Conservation (phyloP, 2,113 vertebrate genomes). For the Ictalurus furcatus region DNA sequence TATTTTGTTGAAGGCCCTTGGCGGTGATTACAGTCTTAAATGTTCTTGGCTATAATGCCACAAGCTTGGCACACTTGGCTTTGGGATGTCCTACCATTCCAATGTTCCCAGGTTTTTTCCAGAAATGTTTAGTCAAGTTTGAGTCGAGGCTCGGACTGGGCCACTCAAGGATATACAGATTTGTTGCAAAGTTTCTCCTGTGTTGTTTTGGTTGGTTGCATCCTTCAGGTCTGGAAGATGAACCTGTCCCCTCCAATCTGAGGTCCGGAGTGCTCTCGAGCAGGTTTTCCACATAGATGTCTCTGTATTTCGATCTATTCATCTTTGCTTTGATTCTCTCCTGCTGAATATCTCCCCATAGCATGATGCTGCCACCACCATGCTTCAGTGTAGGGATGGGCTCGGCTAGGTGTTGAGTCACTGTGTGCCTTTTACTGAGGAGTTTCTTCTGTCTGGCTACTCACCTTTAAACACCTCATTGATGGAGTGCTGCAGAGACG, state of each 20-base stretch:
- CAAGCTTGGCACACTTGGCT: background rate
- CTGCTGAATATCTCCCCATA: background rate
- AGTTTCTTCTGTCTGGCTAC: background rate
- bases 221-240: background rate
- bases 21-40: background rate
- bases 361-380: background rate
- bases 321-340: background rate
- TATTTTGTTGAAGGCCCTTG: background rate
- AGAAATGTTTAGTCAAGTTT: background rate
- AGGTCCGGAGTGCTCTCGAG: background rate
- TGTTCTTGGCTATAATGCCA: background rate
- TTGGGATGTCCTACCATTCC: background rate
- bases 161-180: too few species aligned
- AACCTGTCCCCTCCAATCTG: background rate
- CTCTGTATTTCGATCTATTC: background rate
- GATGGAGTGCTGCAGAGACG: background rate
- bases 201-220: background rate
- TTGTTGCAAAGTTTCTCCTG: background rate
- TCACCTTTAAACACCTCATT: background rate
- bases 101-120: background rate
- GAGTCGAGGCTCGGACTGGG: background rate
- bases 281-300: background rate
- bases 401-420: background rate
- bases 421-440: background rate
- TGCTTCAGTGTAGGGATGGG: background rate